A percentile compares a stretch with the other conserved stretches of the same genome.
Conservation (phyloP, 2,797 vertebrate species). For the Coregonus ussuriensis region DNA sequence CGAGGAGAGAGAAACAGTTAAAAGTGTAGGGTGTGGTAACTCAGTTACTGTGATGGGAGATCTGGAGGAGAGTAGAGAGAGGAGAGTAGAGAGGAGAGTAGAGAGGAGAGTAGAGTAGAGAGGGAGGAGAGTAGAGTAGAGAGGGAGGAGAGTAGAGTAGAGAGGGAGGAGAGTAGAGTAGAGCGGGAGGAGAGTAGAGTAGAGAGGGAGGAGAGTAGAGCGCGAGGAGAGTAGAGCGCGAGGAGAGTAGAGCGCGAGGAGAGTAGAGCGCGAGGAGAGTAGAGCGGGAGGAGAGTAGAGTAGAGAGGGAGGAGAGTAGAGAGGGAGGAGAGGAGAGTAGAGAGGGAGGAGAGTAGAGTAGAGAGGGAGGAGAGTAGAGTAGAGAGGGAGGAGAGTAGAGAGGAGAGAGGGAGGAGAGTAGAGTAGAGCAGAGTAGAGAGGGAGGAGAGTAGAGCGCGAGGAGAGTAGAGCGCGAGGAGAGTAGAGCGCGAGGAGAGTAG, state of each 20-base stretch:
- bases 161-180: background rate
- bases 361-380: background rate
- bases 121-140: too few species aligned
- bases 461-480: background rate
- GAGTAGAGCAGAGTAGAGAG: background rate
- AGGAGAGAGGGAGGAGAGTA: background rate
- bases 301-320: conserved; percentile 39
- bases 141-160: too few species aligned
- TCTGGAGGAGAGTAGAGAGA: too few species aligned
- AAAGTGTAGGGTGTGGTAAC: background rate
- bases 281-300: background rate
- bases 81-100: conserved; percentile 1
- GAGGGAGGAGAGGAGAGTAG: conserved; percentile 32
- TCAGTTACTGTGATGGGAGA: background rate
- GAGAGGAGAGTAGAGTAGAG: background rate
- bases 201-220: conserved; percentile 16
- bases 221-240: too few species aligned
- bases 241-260: too few species aligned
- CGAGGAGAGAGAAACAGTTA: background rate
- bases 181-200: background rate
- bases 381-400: conserved; percentile 16
- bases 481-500: background rate
- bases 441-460: conserved; percentile 27
- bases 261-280: too few species aligned
- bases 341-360: background rate